Percentiles rank a stretch among this genome's conserved stretches.
Conservation (phyloP, 1,140 invertebrate species). For the Papilio polytes region DNA sequence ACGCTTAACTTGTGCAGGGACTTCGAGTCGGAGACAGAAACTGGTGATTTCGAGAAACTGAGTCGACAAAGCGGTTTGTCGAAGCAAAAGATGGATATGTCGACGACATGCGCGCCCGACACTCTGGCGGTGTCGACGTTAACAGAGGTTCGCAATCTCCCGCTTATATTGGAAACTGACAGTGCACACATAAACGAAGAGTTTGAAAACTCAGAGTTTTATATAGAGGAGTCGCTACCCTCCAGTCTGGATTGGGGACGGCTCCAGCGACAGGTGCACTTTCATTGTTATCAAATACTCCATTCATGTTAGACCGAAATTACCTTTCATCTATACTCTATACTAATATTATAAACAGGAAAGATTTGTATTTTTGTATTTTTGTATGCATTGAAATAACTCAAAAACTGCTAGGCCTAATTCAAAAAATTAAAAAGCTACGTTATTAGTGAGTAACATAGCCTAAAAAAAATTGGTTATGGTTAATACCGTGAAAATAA, state of each 20-base stretch:
- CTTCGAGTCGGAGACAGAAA: conserved; percentile 92
- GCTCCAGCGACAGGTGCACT: conserved; percentile 76
- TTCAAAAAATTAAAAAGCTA: no score
- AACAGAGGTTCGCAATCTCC: conserved; percentile 74
- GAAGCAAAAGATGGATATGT: conserved; percentile 62
- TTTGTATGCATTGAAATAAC: no score
- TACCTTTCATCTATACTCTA: no score
- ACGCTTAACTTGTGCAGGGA: conserved; percentile 76
- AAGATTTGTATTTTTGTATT: no score
- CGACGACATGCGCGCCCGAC: conserved; percentile 63
- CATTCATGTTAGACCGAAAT: conserved; percentile 54
- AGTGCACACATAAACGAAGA: conserved; percentile 78
- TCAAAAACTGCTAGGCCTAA: no score
- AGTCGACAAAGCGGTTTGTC: conserved; percentile 85
- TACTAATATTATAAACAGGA: no score
- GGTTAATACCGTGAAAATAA: no score
- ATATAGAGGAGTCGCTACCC: conserved; percentile 93
- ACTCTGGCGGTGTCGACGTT: conserved; percentile 69
- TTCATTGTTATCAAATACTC: conserved; percentile 54
- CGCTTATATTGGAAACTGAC: conserved; percentile 64
- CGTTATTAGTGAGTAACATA: no score
- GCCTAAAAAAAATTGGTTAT: no score
- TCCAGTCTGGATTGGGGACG: conserved; percentile 88
- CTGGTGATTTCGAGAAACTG: conserved; percentile 93
- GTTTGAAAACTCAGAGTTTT: conserved; percentile 92